Percentiles rank a stretch among this genome's conserved stretches.
Conservation (phyloP, 2,113 vertebrate genomes). For the Embiotoca jacksoni region DNA sequence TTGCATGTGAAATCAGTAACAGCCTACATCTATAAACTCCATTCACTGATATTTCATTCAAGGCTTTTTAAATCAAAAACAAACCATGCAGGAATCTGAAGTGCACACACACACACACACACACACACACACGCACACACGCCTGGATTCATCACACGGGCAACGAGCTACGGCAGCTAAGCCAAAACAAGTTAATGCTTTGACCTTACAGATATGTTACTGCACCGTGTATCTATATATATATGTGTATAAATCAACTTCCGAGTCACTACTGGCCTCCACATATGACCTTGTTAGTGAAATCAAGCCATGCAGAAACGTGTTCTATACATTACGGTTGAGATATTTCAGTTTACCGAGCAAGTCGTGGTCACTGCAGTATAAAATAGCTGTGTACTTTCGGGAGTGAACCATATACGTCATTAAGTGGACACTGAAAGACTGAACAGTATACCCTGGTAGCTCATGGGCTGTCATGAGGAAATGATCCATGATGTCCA, state of each 20-base stretch:
- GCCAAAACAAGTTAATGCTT: neutral
- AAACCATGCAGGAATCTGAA: slow-evolving; percentile 19
- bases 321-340: slow-evolving; percentile 19
- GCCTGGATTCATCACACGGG: slow-evolving; percentile 4
- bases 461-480: slow-evolving; percentile 25
- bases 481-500: slow-evolving; percentile 32
- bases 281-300: slow-evolving; percentile 36
- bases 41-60: slow-evolving; percentile 60
- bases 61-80: slow-evolving; percentile 27
- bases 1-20: slow-evolving; percentile 40
- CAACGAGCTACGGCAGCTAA: slow-evolving; percentile 13
- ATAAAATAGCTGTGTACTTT: slow-evolving; percentile 37
- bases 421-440: slow-evolving; percentile 22
- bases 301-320: slow-evolving; percentile 43
- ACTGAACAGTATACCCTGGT: slow-evolving; percentile 14
- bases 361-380: slow-evolving; percentile 22
- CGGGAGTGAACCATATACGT: neutral
- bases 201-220: slow-evolving; percentile 13
- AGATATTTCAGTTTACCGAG: slow-evolving; percentile 30
- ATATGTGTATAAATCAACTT: slow-evolving; percentile 13
- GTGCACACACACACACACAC: neutral
- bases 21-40: slow-evolving; percentile 27
- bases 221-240: neutral
- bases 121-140: neutral
- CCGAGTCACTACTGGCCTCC: slow-evolving; percentile 28